Percentiles rank a stretch among this genome's conserved stretches.
These are phyloP conservation scores for Aspidoscelis tigris DNA, from an alignment of 2,113 vertebrate species.

Conservation along the genomic window DNA sequence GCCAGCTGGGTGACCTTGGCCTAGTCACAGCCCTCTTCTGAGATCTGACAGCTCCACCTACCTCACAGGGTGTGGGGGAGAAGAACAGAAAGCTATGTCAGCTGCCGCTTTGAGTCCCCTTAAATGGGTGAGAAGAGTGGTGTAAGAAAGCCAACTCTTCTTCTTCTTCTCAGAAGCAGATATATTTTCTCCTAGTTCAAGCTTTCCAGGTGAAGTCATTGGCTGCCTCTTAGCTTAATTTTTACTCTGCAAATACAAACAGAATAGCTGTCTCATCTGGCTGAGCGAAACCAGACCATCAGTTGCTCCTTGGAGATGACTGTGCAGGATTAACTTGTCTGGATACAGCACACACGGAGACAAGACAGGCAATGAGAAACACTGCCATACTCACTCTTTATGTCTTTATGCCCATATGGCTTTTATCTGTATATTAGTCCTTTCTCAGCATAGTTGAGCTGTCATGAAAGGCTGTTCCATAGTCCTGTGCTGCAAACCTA, in stretches of 20 bases:
- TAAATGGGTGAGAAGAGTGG: too few species aligned
- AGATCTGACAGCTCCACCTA: too few species aligned
- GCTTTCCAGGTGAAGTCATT: background rate
- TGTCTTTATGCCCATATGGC: background rate
- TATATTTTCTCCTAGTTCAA: background rate
- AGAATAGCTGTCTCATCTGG: background rate
- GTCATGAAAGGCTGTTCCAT: background rate
- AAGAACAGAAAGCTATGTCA: too few species aligned
- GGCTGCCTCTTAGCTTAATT: background rate
- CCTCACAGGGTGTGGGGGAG: too few species aligned
- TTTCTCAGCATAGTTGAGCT: background rate
- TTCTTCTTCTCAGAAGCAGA: too few species aligned
- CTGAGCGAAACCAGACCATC: conserved; percentile 8
- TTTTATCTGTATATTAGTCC: background rate
- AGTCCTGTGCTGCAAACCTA: background rate
- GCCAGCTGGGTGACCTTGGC: too few species aligned
- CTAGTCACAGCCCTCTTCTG: too few species aligned
- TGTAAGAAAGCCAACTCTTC: too few species aligned
- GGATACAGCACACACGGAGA: background rate
- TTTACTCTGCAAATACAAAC: background rate
- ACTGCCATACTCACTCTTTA: background rate
- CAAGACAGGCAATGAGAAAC: background rate
- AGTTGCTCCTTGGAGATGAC: background rate
- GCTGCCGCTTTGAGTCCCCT: too few species aligned
- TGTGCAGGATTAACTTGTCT: background rate